A percentile compares a stretch with the other conserved stretches of the same genome.
phyloP scores from a whole-genome alignment of 2,888 invertebrate genomes.

The Dryobota labecula region DNA sequence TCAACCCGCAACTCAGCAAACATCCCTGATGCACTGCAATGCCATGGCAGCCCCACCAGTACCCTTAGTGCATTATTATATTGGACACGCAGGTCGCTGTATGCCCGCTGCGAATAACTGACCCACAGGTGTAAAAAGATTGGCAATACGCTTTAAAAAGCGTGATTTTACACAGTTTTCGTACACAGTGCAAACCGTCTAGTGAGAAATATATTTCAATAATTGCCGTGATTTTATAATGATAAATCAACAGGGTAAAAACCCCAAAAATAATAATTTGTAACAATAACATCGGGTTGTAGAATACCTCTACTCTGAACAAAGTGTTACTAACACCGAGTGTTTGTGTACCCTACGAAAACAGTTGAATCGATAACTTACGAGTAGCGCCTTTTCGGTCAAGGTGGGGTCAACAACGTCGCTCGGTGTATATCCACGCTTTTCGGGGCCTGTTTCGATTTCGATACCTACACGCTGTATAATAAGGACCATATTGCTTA shows the following conservation, averaged over 20 bases:
- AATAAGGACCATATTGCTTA: slow-evolving; percentile 36
- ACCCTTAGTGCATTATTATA: too few species aligned
- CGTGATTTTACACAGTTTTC: too few species aligned
- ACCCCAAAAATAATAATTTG: too few species aligned
- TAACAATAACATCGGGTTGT: background rate
- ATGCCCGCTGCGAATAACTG: too few species aligned
- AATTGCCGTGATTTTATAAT: background rate
- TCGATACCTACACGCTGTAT: background rate
- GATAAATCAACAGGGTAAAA: background rate
- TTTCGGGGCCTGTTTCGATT: slow-evolving; percentile 20
- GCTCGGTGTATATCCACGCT: slow-evolving; percentile 9
- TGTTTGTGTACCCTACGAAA: slow-evolving; percentile 57
- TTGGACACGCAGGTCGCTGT: too few species aligned
- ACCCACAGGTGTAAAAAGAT: too few species aligned
- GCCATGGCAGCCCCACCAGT: too few species aligned
- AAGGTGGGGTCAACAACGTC: slow-evolving; percentile 61
- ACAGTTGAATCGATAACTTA: slow-evolving; percentile 63
- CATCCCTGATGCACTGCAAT: too few species aligned
- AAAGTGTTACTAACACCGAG: slow-evolving; percentile 20
- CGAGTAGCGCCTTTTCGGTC: slow-evolving; percentile 45
- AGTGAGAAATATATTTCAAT: background rate
- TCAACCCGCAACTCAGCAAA: too few species aligned
- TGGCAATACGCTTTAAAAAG: too few species aligned
- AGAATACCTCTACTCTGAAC: slow-evolving; percentile 23
- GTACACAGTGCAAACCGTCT: too few species aligned